Base-by-base conservation (phyloP, 2,113 vertebrate species). In the Hippocampus abdominalis region DNA sequence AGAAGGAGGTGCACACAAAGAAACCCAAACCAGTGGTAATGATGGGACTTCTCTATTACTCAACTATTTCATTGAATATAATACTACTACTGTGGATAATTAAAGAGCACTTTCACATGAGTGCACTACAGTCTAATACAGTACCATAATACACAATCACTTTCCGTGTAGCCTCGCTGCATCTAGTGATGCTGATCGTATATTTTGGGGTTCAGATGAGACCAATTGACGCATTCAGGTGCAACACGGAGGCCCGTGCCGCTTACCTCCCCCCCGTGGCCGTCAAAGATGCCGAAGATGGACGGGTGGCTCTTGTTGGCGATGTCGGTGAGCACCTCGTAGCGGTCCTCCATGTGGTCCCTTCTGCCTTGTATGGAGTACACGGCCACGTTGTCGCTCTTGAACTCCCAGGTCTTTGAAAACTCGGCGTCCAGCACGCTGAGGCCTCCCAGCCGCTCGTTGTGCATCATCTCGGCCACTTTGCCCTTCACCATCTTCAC, bases 401-500 rank as follows among this genome's bases (percentile, higher is more conserved):
- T 96, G 93, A 95, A 95, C 78, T 98, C 94, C 96, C 96, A 98
- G 70, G 96, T 98, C 84, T 96, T 98, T 91, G 96, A 98, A 89
- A 98, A 96, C 91, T 97, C 95, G 0, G 95, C 95, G 44, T 97
- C 95, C 89, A 96, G 91, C 75, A 97, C 92, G 65, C 95, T 95
- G 7, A 99, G 93, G 54, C 96, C 95, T 66, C 95, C 95, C 42
- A 97, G 91, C 42, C 94, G 92, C 49, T 98, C 96, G 49, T 96
- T 96, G 92, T 97, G 96, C 95, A 96, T 98, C 87, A 98, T 96
- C 91, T 98, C 96, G 4, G 95, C 96, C 89, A 98, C 95, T 81
- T 98, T 97, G 90, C 96, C 96, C 89, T 98, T 96, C 80, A 98
- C 95, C 96, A 98, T 96, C 90, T 96, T 96, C 88, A 99, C 97